phyloP scores from a whole-genome alignment of 2,113 vertebrate genomes.

The Sus scrofa region T2T-Sscrofa CM000814.6:85448001-85448500 shows the following conservation, averaged over 20 bases:
- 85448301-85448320: neutral
- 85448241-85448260: neutral
- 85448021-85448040: neutral
- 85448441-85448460: neutral
- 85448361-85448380: neutral
- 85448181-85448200: neutral
- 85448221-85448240: neutral
- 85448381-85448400: neutral
- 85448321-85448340: neutral
- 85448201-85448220: neutral
- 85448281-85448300: neutral
- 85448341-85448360: neutral
- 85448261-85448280: neutral
- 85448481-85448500: slow-evolving; percentile 58
- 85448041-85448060: neutral
- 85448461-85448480: slow-evolving; percentile 46
- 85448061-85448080: neutral
- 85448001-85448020: neutral
- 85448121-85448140: neutral
- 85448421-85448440: neutral
- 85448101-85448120: neutral
- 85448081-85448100: neutral
- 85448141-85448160: neutral
- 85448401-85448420: neutral
- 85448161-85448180: neutral